Evolutionary conservation across 2,113 vertebrate species (phyloP), one percentile per base, ranked within the genome.

Genomic region (Polyodon spathula): DNA sequence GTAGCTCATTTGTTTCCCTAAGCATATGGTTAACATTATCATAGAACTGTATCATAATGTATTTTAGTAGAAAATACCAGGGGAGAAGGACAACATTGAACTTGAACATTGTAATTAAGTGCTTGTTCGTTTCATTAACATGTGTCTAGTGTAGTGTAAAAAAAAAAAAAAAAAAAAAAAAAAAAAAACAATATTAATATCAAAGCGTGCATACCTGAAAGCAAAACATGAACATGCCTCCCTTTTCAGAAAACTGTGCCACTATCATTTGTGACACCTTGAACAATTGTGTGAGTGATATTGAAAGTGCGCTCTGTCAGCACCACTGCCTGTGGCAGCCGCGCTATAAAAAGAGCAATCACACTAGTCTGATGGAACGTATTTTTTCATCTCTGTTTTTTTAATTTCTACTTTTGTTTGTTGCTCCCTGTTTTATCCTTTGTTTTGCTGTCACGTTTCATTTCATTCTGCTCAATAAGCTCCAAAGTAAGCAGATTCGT

Each of bases 401-500:
- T 81, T 79, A 74, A 74, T 70, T 65, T 71, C 64, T 70, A 44
- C 53, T 69, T 15, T 41, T 76, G 68, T 74, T 71, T 71, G 44
- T 54, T 68, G 64, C 68, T 73, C 70, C 69, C 71, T 73, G 66
- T 65, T 65, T 77, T 77, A 79, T 81, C 76, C 84, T 84, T 82
- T 70, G 76, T 83, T 86, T 85, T 85, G 77, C 80, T 79, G 77
- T 86, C 81, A 82, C 83, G 76, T 83, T 82, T 82, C 75, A 77
- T 82, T 44, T 44, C 43, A 86, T 84, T 84, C 84, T 86, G 83
- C 82, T 86, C 84, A 88, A 87, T 88, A 86, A 87, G 84, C 84
- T 84, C 80, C 76, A 83, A 79, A 86, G 86, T 88, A 88, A 88
- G 86, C 84, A 88, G 82, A 87, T 88, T 87, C 86, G 86, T 85